Conservation (phyloP, 2,797 vertebrate genomes). For the Sebastes diploproa region DNA sequence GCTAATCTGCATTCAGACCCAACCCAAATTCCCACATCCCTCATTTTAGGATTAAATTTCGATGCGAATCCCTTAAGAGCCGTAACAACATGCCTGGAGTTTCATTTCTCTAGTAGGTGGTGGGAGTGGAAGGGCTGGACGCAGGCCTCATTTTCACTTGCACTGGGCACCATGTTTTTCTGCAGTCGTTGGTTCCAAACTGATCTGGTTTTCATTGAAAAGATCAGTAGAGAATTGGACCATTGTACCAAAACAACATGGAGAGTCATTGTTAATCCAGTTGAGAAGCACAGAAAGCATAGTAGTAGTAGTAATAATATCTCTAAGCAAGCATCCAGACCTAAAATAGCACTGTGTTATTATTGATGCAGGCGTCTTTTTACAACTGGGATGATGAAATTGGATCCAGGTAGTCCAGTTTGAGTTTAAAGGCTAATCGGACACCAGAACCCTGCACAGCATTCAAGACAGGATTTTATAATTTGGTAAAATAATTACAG, state of each 20-base stretch:
- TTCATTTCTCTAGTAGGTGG: constrained; percentile 16
- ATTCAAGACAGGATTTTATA: background rate
- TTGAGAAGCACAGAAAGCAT: background rate
- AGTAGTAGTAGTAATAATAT: background rate
- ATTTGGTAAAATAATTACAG: background rate
- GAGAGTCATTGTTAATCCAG: background rate
- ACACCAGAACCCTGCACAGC: background rate
- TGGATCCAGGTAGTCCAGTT: background rate
- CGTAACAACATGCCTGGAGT: constrained; percentile 19
- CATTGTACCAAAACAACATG: background rate
- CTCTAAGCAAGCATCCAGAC: background rate
- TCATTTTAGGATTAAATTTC: constrained; percentile 48
- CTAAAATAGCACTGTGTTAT: constrained; percentile 11
- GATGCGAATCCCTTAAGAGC: constrained; percentile 31
- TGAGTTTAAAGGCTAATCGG: background rate
- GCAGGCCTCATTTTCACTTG: constrained; percentile 21
- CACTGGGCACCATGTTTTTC: constrained; percentile 19
- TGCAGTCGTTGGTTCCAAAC: constrained; percentile 2
- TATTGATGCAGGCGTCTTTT: background rate
- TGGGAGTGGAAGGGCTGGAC: constrained; percentile 16
- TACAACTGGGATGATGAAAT: background rate
- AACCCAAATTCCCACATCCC: constrained; percentile 41
- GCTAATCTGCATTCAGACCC: constrained; percentile 78
- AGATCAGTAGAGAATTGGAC: background rate
- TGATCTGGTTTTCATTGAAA: constrained; percentile 22